Evolutionary conservation across 2,888 invertebrate genomes (phyloP), one percentile per base, ranked within the genome.

Genomic region (Athalia rosae): DNA sequence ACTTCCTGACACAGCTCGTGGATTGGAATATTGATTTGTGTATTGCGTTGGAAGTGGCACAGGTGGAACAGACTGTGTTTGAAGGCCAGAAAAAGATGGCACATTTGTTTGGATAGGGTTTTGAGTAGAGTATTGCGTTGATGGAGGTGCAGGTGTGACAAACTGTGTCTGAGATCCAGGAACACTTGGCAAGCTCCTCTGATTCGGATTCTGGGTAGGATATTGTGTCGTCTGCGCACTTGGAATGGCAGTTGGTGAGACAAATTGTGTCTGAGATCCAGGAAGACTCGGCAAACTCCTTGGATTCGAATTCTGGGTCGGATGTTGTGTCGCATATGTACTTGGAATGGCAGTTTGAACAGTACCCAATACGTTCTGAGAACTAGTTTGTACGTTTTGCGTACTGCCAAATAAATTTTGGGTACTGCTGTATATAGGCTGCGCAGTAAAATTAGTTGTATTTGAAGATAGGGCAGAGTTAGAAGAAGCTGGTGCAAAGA

Each of bases 71-170:
- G 48, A 61, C 28, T 13, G 74, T 41, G 62, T 74, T 41, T 59
- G 61, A 74, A 61, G 61, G 7, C 74, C 62, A 56, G 61, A 45
- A 64, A 71, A 80, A 79, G 80, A 80, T 80, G 79, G 80, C 66
- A 79, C 78, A 53, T 76, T 81, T 59, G 81, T 71, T 76, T 79
- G 64, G 62, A 79, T 80, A 76, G 80, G 81, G 73, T 64, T 82
- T 64, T 79, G 81, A 45, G 76, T 4, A 48, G 74, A 74, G 61
- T 74, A 62, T 74, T 74, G 74, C 28, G 61, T 61, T 1, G 62
- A n/a, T 11, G 48, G 61, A 58, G 58, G 43, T 45, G 45, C n/a
- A 45, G 71, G 41, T 5, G 71, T 58, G 9, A 43, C 13, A 58
- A 58, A 58, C n/a, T 71, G 71, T 47, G 56, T 56, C 45, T 71